Evolutionary conservation across 2,888 invertebrate species (phyloP).

Genomic region (Diachrysia chrysitis): DNA sequence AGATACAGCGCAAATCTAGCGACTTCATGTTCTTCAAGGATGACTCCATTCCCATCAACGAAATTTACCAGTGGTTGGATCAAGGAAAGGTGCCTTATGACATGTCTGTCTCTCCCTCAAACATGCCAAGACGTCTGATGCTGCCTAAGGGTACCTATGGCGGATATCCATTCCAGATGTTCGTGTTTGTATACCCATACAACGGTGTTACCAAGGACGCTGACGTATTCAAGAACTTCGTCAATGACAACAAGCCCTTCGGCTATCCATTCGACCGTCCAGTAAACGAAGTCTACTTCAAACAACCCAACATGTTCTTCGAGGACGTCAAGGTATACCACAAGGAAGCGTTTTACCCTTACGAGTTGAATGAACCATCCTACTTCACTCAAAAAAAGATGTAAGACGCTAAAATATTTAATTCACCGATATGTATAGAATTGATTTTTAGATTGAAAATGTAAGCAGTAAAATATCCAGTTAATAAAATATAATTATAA

Average conservation of each 20-base stretch:
- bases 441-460: constrained; percentile 7
- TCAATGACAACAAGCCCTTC: constrained; percentile 86
- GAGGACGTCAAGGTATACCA: constrained; percentile 89
- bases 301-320: constrained; percentile 90
- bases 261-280: constrained; percentile 90
- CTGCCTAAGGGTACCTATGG: constrained; percentile 92
- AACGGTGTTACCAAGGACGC: constrained; percentile 76
- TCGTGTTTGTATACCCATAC: constrained; percentile 90
- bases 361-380: constrained; percentile 68
- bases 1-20: constrained; percentile 90
- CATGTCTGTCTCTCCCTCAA: constrained; percentile 87
- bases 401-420: constrained; percentile 20
- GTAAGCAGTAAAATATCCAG: constrained; percentile 18
- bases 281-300: constrained; percentile 78
- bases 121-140: constrained; percentile 91
- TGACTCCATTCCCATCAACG: constrained; percentile 90
- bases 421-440: constrained; percentile 31
- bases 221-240: constrained; percentile 66
- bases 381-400: constrained; percentile 58
- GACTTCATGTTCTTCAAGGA: constrained; percentile 90
- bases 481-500: background rate
- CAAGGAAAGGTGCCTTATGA: constrained; percentile 87
- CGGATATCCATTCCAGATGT: constrained; percentile 91
- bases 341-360: constrained; percentile 76
- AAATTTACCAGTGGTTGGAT: constrained; percentile 89